These are phyloP conservation scores for Acanthopleura granulata DNA, from an alignment of 2,888 invertebrate species.

Conservation along the genomic window DNA sequence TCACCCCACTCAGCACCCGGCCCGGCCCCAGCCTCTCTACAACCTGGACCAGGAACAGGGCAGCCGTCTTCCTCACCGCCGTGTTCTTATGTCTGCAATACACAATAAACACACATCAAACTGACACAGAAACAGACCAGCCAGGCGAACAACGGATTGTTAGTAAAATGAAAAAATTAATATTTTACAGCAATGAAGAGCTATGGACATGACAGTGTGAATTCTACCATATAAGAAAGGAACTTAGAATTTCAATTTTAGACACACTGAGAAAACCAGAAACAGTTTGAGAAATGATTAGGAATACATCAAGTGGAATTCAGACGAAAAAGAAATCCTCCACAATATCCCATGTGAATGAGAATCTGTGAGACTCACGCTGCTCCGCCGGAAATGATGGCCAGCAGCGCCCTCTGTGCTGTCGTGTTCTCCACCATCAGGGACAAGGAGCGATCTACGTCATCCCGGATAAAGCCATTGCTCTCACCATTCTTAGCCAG, in stretches of 20 bases:
- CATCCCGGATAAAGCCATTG: conserved; percentile 87
- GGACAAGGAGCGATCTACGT: conserved; percentile 86
- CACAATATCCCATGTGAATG: no score
- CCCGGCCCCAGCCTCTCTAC: conserved; percentile 81
- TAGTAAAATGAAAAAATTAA: no score
- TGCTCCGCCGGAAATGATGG: conserved; percentile 67
- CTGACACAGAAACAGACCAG: no score
- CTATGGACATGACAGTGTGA: no score
- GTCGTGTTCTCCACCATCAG: conserved; percentile 84
- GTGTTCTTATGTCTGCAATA: conserved; percentile 83
- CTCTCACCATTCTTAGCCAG: conserved; percentile 93
- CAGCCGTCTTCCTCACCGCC: conserved; percentile 86
- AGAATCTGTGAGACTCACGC: conserved; percentile 57
- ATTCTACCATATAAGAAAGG: no score
- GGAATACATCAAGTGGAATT: no score
- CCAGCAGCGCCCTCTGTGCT: conserved; percentile 71
- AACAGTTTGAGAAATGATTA: no score
- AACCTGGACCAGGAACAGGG: conserved; percentile 81
- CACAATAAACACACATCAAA: not conserved
- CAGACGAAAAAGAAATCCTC: no score
- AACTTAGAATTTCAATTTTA: no score
- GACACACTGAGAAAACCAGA: no score
- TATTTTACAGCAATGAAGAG: no score
- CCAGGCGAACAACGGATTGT: no score
- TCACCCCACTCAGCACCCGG: conserved; percentile 79